Evolutionary conservation across 2,113 vertebrate genomes (phyloP), one percentile per base, ranked within the genome.

Genomic region (Lutjanus erythropterus): DNA sequence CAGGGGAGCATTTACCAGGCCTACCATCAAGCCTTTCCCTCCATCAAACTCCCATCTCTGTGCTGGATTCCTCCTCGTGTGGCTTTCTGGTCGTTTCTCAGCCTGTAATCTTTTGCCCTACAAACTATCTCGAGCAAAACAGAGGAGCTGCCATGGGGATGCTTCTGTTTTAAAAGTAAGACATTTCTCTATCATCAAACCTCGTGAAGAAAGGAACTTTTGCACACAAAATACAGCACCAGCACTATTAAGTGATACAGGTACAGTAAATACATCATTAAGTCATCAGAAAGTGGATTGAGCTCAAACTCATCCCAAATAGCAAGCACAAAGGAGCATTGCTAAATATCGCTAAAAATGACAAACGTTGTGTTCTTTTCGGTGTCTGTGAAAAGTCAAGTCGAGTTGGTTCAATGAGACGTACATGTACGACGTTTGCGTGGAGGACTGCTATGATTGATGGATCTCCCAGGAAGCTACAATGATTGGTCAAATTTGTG

Each of bases 1-100:
- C 77, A 74, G 59, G 80, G 83, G 87, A 85, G 66, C 80, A 44
- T 91, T 89, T 88, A 86, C 41, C 4, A 41, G 61, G 33, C 59
- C 62, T 59, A 72, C 72, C 78, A 86, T 87, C 79, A 72, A 41
- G 44, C 41, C 56, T 47, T 44, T 7, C 41, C 49, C 35, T 77
- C 75, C 42, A 68, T 41, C 70, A 53, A 49, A 41, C 75, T 81
- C 76, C 56, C 65, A 66, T 79, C 60, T 78, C 27, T 37, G 61
- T 29, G 70, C 53, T 66, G 73, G 74, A 77, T 83, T 75, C 61
- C 66, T 79, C 29, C 33, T 15, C 5, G 27, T 29, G 68, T 9
- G 66, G 70, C 60, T 83, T 81, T 50, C 50, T 60, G 72, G 80
- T 60, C 16, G 31, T 79, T 64, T 71, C 69, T 42, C 42, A 84